A percentile compares a stretch with the other conserved stretches of the same genome.
phyloP scores from a whole-genome alignment of 2,113 vertebrate genomes.

The Naja naja region DNA sequence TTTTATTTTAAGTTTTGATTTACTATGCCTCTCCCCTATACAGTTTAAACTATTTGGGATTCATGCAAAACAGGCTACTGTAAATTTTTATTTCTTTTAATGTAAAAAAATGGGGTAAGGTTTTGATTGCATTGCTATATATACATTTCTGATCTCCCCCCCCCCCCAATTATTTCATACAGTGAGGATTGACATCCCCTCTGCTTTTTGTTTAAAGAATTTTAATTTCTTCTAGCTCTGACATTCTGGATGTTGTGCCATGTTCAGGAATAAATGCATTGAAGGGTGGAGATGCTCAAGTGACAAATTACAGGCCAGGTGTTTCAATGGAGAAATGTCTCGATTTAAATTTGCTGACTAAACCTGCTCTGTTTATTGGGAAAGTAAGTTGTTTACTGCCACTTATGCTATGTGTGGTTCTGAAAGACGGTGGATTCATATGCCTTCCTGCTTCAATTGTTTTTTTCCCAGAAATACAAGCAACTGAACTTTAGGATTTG shows the following conservation, averaged over 20 bases:
- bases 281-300: constrained; percentile 15
- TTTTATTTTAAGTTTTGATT: neutral
- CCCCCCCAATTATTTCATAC: neutral
- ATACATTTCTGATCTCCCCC: neutral
- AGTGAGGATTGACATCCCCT: neutral
- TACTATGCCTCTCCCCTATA: neutral
- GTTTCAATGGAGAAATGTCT: constrained; percentile 22
- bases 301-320: constrained; percentile 3
- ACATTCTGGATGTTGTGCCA: neutral
- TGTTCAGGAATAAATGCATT: constrained; percentile 4
- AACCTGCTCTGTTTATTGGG: neutral
- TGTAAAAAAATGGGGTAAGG: neutral
- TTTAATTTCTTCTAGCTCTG: neutral
- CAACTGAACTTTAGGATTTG: neutral
- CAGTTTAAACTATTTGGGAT: neutral
- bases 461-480: neutral
- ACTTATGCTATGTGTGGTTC: neutral
- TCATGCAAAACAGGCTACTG: neutral
- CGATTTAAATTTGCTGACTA: neutral
- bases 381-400: neutral
- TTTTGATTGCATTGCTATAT: neutral
- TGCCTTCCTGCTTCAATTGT: neutral
- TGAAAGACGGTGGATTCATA: neutral
- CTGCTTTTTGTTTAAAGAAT: constrained; percentile 11
- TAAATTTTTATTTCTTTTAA: neutral